Evolutionary conservation across 1,140 invertebrate species (phyloP).

Genomic region (Pantala flavescens): DNA sequence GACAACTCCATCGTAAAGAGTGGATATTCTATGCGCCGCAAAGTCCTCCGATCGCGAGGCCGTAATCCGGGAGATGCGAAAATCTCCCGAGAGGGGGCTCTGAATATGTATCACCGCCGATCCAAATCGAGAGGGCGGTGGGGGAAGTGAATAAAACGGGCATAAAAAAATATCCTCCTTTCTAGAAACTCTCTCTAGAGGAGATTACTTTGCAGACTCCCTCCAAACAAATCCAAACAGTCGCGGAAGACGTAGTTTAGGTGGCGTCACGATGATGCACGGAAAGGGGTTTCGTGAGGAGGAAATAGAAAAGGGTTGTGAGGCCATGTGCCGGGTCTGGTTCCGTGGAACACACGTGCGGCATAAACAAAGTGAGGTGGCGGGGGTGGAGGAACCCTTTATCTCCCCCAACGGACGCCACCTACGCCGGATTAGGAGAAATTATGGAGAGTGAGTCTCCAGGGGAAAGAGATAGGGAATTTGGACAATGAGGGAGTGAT

Average conservation of each 20-base stretch:
- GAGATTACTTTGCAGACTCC: too few species aligned
- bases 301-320: neutral
- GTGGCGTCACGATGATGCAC: neutral
- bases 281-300: neutral
- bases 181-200: too few species aligned
- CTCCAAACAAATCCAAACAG: too few species aligned
- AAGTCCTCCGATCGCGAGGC: neutral
- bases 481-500: neutral
- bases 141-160: too few species aligned
- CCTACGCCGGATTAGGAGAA: too few species aligned
- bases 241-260: too few species aligned
- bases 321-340: neutral
- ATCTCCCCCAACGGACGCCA: too few species aligned
- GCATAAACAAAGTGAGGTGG: neutral
- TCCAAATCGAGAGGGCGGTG: too few species aligned
- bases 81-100: neutral
- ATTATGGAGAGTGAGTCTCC: neutral
- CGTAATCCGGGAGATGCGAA: neutral
- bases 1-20: slow-evolving; percentile 8
- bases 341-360: neutral
- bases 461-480: neutral
- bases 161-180: too few species aligned
- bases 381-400: neutral
- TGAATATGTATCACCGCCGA: neutral
- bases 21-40: neutral